Conservation (phyloP, 23 tunicate species). For the Oikopleura dioica region DNA sequence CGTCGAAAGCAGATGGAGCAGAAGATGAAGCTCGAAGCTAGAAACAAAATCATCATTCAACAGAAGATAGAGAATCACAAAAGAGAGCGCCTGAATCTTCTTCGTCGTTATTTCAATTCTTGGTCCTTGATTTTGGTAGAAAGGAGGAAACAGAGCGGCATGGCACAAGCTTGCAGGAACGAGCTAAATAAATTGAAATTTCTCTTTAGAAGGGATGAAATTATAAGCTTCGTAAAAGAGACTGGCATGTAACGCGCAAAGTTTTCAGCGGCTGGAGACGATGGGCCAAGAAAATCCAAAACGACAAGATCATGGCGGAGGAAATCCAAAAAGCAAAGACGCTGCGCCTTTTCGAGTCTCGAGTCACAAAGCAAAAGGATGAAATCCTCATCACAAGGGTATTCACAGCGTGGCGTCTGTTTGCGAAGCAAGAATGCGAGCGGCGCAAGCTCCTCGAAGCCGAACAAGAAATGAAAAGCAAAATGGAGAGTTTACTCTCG, state of each 20-base stretch:
- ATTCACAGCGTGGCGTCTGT: background rate
- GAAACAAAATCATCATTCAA: slow-evolving; percentile 4
- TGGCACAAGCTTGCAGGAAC: background rate
- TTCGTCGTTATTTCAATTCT: background rate
- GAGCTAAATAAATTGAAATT: no score
- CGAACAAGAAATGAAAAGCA: background rate
- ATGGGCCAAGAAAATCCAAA: background rate
- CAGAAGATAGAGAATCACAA: background rate
- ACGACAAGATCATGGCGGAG: background rate
- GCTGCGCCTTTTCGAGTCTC: background rate
- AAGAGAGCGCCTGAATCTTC: background rate
- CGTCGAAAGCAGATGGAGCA: background rate
- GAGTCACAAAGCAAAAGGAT: background rate
- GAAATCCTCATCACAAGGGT: background rate
- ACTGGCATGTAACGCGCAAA: background rate
- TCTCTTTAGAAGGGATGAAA: no score
- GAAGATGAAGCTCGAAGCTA: background rate
- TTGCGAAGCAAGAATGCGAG: background rate
- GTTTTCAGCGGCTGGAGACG: background rate
- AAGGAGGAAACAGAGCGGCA: background rate
- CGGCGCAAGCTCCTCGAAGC: background rate
- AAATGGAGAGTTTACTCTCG: background rate
- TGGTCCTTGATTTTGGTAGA: background rate
- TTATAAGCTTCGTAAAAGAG: no score
- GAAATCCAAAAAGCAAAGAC: slow-evolving; percentile 2